These are phyloP conservation scores for Chaetops frenatus DNA, from an alignment of 2,113 vertebrate species.

Conservation along the genomic window DNA sequence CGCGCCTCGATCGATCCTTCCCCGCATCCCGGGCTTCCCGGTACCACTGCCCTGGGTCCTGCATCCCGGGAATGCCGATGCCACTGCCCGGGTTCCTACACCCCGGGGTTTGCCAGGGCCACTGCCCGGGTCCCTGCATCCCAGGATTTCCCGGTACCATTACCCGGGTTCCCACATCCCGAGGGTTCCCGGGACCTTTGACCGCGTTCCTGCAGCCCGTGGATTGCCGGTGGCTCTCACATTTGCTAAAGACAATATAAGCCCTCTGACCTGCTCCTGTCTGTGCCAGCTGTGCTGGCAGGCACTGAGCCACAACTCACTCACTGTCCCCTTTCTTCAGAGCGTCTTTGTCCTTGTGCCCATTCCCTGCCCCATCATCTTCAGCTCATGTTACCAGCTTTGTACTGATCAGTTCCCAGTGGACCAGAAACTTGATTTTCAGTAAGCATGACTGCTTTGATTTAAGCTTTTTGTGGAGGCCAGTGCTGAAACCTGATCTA, in stretches of 20 bases:
- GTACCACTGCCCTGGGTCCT: too few species aligned
- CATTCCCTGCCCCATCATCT: background rate
- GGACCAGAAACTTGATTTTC: background rate
- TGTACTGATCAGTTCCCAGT: background rate
- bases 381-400: background rate
- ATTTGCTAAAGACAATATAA: background rate
- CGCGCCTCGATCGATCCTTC: background rate
- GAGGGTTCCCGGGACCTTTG: background rate
- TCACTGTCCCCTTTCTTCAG: background rate
- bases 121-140: background rate
- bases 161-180: background rate
- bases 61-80: background rate
- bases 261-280: background rate
- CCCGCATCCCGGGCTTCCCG: background rate
- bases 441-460: background rate
- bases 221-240: background rate
- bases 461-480: background rate
- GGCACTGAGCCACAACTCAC: background rate
- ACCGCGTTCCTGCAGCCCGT: background rate
- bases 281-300: background rate
- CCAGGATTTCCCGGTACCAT: background rate
- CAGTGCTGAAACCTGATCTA: background rate
- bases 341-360: background rate
- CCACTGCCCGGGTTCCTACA: background rate
- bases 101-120: background rate